A percentile compares a stretch with the other conserved stretches of the same genome.
phyloP scores from a whole-genome alignment of 2,888 invertebrate species.

The Leucoma salicis region DNA sequence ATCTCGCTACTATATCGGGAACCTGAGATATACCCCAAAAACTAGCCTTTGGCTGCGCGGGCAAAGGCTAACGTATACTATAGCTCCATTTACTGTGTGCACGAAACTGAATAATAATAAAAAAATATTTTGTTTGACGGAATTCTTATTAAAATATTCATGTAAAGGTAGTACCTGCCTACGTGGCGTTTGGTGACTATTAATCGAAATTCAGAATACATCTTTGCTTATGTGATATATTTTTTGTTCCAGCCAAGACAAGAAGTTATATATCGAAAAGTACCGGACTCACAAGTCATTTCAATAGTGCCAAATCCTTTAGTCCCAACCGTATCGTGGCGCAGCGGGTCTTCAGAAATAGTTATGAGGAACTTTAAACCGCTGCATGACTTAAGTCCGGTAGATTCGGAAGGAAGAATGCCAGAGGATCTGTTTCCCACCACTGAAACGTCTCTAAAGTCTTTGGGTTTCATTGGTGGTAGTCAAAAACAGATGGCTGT shows the following conservation, averaged over 20 bases:
- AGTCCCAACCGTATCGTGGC: constrained; percentile 35
- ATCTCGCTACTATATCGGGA: no score
- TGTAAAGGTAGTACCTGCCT: no score
- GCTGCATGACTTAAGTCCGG: constrained; percentile 14
- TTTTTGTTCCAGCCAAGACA: constrained; percentile 3
- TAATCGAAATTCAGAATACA: no score
- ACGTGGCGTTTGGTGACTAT: no score
- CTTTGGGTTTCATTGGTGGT: constrained; percentile 1
- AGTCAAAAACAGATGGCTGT: constrained; percentile 3
- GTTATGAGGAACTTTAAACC: constrained; percentile 48
- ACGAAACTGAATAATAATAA: no score
- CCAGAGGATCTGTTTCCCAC: constrained; percentile 4
- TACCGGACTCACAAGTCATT: constrained; percentile 20
- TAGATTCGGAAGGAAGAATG: not conserved
- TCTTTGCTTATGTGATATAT: no score
- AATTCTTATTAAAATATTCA: no score
- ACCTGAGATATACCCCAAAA: no score
- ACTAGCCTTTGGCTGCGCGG: no score
- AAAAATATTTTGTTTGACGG: no score
- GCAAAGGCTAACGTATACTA: no score
- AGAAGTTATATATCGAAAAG: constrained; percentile 14
- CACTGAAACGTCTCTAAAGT: not conserved
- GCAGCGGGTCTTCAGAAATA: constrained; percentile 43
- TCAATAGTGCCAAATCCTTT: constrained; percentile 35
- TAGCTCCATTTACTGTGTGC: no score